Conservation (phyloP, 2,888 invertebrate species). For the Leptothorax acervorum region DNA sequence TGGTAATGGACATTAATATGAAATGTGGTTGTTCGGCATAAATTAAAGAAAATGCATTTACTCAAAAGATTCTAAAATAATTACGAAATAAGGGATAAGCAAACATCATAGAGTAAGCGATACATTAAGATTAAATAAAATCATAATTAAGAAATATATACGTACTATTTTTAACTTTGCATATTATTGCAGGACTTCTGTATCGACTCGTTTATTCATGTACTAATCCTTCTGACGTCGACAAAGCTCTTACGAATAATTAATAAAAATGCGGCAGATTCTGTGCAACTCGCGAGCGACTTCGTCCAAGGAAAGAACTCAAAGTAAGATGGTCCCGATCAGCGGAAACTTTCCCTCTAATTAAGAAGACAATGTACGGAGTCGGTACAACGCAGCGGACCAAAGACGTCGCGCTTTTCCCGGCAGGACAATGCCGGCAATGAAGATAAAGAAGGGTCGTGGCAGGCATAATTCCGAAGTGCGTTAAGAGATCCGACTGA, state of each 20-base stretch:
- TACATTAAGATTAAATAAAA: not conserved
- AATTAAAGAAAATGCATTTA: not conserved
- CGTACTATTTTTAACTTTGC: conserved; percentile 22
- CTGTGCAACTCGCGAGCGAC: conserved; percentile 33
- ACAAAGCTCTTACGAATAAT: conserved; percentile 38
- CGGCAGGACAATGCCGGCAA: conserved; percentile 69
- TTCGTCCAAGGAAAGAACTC: conserved; percentile 44
- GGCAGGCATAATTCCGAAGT: conserved; percentile 77
- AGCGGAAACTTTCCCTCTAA: conserved; percentile 53
- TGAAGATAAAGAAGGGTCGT: conserved; percentile 77
- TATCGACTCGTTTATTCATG: conserved; percentile 17
- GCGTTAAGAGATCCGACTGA: conserved; percentile 77
- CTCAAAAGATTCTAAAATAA: not conserved
- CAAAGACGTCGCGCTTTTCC: conserved; percentile 53
- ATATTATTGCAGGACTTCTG: not conserved
- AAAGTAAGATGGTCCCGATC: conserved; percentile 55
- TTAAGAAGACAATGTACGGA: conserved; percentile 61
- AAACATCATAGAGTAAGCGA: not conserved
- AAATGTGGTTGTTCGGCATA: not conserved
- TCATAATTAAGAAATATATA: not conserved
- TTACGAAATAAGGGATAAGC: not conserved
- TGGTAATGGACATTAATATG: not conserved
- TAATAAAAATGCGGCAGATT: conserved; percentile 49
- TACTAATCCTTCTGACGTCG: conserved; percentile 27
- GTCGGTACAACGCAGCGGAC: conserved; percentile 49